Evolutionary conservation across 1,140 invertebrate genomes (phyloP).

Genomic region (Drosophila nikananu): DNA sequence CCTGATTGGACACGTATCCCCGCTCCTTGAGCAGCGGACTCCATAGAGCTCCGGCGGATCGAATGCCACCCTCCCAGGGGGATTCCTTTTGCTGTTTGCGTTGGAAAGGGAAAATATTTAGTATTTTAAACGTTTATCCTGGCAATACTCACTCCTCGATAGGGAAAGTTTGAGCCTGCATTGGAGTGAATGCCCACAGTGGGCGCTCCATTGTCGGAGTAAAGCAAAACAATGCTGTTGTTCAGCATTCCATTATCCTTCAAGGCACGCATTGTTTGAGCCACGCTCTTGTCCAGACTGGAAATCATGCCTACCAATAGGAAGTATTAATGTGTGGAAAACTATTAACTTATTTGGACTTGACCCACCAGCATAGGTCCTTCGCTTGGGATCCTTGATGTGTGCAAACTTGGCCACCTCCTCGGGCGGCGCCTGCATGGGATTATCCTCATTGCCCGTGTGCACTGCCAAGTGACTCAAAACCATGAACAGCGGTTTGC

Average conservation of each 20-base stretch:
- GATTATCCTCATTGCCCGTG: conserved; percentile 89
- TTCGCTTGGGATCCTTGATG: conserved; percentile 90
- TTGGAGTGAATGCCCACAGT: conserved; percentile 90
- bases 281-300: conserved; percentile 94
- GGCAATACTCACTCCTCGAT: conserved; percentile 89
- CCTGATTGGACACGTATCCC: conserved; percentile 89
- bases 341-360: background rate
- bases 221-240: conserved; percentile 91
- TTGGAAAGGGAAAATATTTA: too few relatives aligned
- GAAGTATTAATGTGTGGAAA: background rate
- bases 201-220: conserved; percentile 92
- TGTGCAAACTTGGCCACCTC: conserved; percentile 91
- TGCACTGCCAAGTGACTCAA: conserved; percentile 93
- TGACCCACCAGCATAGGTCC: conserved; percentile 91
- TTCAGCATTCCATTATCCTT: conserved; percentile 89
- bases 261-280: conserved; percentile 90
- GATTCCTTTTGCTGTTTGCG: conserved; percentile 90
- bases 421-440: conserved; percentile 92
- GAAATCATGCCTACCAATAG: conserved; percentile 90
- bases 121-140: background rate
- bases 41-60: conserved; percentile 93
- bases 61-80: conserved; percentile 94
- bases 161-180: conserved; percentile 94
- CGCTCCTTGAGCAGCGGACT: conserved; percentile 88
- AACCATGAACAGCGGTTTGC: conserved; percentile 91